A percentile compares a stretch with the other conserved stretches of the same genome.
These are phyloP conservation scores for Nasonia vitripennis DNA, from an alignment of 1,140 invertebrate genomes.

Conservation along the genomic window DNA sequence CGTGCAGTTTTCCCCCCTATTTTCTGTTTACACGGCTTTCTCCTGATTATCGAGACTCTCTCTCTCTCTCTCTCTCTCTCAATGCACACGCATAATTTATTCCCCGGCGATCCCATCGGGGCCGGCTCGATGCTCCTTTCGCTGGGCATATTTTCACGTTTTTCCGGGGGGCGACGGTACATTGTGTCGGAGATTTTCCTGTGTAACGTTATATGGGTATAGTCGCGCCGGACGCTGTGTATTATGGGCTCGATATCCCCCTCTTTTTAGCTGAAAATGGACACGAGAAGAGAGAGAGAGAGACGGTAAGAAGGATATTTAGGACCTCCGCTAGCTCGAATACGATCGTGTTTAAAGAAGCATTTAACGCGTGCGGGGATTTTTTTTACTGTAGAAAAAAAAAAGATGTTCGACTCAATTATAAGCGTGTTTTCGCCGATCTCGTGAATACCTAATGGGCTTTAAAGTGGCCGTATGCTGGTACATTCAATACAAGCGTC, in stretches of 20 bases:
- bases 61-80: not conserved
- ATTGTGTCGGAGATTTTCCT: not conserved
- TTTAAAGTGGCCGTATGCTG: too few relatives aligned
- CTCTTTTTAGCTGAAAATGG: not conserved
- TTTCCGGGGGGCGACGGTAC: not conserved
- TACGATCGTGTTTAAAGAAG: not conserved
- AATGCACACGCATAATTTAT: slow-evolving; percentile 10
- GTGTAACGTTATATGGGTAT: not conserved
- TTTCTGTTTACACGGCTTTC: slow-evolving; percentile 15
- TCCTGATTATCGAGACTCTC: not conserved
- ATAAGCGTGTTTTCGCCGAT: not conserved
- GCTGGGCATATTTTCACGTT: not conserved
- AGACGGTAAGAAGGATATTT: not conserved
- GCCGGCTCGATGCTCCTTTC: not conserved
- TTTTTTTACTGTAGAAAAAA: not conserved
- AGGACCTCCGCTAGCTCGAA: not conserved
- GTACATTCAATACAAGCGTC: too few relatives aligned
- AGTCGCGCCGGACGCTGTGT: too few relatives aligned
- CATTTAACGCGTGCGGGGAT: not conserved
- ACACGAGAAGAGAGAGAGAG: not conserved
- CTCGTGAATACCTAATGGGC: too few relatives aligned
- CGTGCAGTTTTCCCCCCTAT: not conserved
- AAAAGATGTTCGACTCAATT: not conserved
- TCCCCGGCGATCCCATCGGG: not conserved
- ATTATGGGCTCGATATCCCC: not conserved